Evolutionary conservation across 2,888 invertebrate species (phyloP), one percentile per base, ranked within the genome.

Genomic region (Calliscelio sp.): DNA sequence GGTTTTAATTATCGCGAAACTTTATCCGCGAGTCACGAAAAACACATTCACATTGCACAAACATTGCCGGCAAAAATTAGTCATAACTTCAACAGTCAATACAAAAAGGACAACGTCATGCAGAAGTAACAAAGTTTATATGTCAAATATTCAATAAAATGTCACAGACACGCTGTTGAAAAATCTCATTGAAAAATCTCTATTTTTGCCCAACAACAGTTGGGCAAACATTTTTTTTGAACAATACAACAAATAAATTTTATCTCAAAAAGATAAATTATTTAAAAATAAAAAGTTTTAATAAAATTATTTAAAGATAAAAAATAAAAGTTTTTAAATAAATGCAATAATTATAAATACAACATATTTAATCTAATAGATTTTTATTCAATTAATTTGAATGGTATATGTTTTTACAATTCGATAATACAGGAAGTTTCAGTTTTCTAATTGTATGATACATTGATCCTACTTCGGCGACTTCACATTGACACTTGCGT

Each of bases 71-170:
- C 44, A 57, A 70, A 55, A 70, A 66, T 66, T 53, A 53, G 35
- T 66, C 51, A 38, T 38, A 24, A 66, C 28, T 22, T 20, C 18
- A 32, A 66, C 28, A 53, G 32, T 38, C 53, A 41, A 53, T 68
- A n/a, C n/a, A 66, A 68, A 66, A 68, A 66, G 35, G n/a, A 55
- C 53, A 55, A 53, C 49, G 68, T 68, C 68, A 68, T 68, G 68
- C 53, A 25, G 32, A 24, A 68, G 41, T 25, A 16, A 41, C 55
- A 25, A 68, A 41, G 24, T 25, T 38, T 53, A 53, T 41, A 68
- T 25, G 68, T 68, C 68, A 68, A 51, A 68, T 53, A 41, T n/a
- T 53, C 53, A 53, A 25, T 41, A 53, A 68, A 68, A 68, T 68
- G 68, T 24, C 53, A 53, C 22, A 25, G 28, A 55, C 0, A 18